Percentiles rank a stretch among this genome's conserved stretches.
phyloP scores from a whole-genome alignment of 2,888 invertebrate genomes.

The Nomada lathburiana region DNA sequence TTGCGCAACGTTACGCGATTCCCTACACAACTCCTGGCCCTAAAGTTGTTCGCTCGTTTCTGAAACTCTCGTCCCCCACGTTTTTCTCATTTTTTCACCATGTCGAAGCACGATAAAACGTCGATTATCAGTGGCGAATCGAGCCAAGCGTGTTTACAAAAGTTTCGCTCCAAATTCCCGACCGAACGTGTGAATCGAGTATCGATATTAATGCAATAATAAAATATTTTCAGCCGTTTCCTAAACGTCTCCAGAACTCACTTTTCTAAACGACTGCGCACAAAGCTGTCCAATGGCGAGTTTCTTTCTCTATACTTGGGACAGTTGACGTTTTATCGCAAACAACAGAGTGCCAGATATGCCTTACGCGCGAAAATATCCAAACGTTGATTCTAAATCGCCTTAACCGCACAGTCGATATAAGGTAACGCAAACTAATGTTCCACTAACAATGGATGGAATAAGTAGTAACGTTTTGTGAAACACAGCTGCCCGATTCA shows the following conservation, averaged over 20 bases:
- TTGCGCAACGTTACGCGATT: slow-evolving; percentile 10
- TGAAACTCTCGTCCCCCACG: slow-evolving; percentile 8
- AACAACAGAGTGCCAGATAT: slow-evolving; percentile 20
- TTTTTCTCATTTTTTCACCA: neutral
- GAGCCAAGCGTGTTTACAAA: neutral
- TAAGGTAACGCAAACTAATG: slow-evolving; percentile 5
- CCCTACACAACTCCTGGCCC: neutral
- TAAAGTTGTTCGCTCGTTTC: slow-evolving; percentile 5
- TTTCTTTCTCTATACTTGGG: neutral
- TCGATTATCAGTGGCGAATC: slow-evolving; percentile 3
- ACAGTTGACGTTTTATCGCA: slow-evolving; percentile 10
- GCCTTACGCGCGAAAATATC: slow-evolving; percentile 18
- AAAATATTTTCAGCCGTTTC: too few species aligned
- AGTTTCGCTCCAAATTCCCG: neutral
- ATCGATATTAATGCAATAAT: neutral
- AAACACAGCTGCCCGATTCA: neutral
- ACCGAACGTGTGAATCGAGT: neutral
- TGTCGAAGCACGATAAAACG: neutral
- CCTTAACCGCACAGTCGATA: slow-evolving; percentile 23
- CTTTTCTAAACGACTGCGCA: too few species aligned
- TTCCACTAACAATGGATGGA: neutral
- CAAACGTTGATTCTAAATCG: slow-evolving; percentile 15
- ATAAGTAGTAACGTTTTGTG: neutral
- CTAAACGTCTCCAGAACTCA: too few species aligned
- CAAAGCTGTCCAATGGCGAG: too few species aligned